Evolutionary conservation across 2,797 vertebrate genomes (phyloP).

Genomic region (Microchirus variegatus): DNA sequence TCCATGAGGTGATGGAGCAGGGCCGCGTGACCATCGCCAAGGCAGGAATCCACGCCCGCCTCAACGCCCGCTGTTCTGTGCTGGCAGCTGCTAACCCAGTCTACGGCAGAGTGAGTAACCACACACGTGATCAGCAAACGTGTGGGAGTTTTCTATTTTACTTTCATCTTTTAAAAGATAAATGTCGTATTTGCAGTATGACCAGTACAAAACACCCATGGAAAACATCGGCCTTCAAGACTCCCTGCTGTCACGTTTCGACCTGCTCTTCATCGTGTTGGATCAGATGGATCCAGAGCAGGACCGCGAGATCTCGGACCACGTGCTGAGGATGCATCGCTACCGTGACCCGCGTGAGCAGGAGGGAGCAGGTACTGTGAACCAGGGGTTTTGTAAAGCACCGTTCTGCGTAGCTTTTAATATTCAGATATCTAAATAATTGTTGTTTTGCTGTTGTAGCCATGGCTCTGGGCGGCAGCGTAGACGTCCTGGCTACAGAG

Average conservation of each 20-base stretch:
- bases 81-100: slow-evolving; percentile 96
- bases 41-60: slow-evolving; percentile 95
- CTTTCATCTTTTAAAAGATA: too few relatives aligned
- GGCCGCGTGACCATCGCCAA: slow-evolving; percentile 97
- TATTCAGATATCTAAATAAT: too few relatives aligned
- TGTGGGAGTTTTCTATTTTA: too few relatives aligned
- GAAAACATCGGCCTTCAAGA: slow-evolving; percentile 99
- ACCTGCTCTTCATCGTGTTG: slow-evolving; percentile 96
- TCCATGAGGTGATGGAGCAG: slow-evolving; percentile 99
- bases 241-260: slow-evolving; percentile 94
- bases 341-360: slow-evolving; percentile 92
- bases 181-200: slow-evolving; percentile 86
- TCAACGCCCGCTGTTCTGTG: slow-evolving; percentile 98
- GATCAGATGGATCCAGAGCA: slow-evolving; percentile 97
- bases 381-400: too few relatives aligned
- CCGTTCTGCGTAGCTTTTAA: too few relatives aligned
- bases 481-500: slow-evolving; percentile 92
- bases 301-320: slow-evolving; percentile 94
- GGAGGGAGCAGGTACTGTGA: slow-evolving; percentile 83
- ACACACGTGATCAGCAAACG: too few relatives aligned
- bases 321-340: slow-evolving; percentile 94
- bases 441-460: slow-evolving; percentile 71
- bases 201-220: slow-evolving; percentile 99
- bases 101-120: slow-evolving; percentile 88
- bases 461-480: slow-evolving; percentile 88